Base-by-base conservation (phyloP, 92 coral and sea anemone species). In the Heteractis magnifica region DNA sequence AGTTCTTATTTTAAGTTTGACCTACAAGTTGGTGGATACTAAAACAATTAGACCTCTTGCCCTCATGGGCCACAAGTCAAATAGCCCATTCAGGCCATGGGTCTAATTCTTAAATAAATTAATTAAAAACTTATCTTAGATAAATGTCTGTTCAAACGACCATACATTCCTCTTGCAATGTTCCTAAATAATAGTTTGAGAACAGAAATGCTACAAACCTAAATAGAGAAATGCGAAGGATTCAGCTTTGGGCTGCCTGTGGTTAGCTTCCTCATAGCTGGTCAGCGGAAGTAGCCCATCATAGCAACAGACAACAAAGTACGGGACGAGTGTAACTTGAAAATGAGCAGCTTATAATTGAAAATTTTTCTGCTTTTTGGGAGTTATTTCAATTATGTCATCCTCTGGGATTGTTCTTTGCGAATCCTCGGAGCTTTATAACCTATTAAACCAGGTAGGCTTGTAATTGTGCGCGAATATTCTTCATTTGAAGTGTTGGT, bases 361-460 rank as follows among this genome's bases (percentile, higher is more conserved):
- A 58, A 73, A 79, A 18, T 49, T 19, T 15, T 59, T 81, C 44
- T 4, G 56, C 23, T 50, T 49, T 68, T 55, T 34, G 21, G 5
- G 6, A 13, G 18, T 23, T 18, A 23, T 21, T 68, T 68, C 56
- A 26, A 81, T 70, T 52, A 95, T 95, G 98, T 89, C 98, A 83
- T 80, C 83, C 87, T 65, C 90, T 77, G 95, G 98, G 44, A 73
- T 81, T 65, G 80, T 87, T 70, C 88, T 95, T n/a, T 91, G 92
- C 58, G 97, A 95, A 52, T 87, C 94, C 6, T 87, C 97, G 6
- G 94, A 93, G 84, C 90, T 95, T 70, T 95, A 93, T 84, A 95
- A 95, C 77, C 83, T 93, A 76, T 90, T 95, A n/a, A 95, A 93
- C 80, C 98, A 95, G 98, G 98, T 89, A 51, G 10, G 62, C 74